Percentiles rank a stretch among this genome's conserved stretches.
phyloP scores from a whole-genome alignment of 2,797 vertebrate genomes.

The Helostoma temminkii region DNA sequence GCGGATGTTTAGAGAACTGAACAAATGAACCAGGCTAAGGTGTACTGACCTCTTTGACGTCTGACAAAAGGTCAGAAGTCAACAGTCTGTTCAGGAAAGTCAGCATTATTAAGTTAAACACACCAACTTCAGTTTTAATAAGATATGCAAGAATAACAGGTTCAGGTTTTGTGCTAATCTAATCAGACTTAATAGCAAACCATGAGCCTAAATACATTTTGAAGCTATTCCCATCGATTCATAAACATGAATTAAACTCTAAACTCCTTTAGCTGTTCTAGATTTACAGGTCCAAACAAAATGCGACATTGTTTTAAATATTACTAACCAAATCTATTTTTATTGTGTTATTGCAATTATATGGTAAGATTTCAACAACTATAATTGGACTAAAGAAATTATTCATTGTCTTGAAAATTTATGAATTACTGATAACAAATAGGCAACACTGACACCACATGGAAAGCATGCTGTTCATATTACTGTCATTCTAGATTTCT shows the following conservation, averaged over 20 bases:
- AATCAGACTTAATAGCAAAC: not conserved
- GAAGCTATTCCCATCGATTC: not conserved
- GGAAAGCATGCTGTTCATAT: constrained; percentile 8
- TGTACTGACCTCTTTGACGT: constrained; percentile 48
- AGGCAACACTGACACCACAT: not conserved
- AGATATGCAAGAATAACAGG: not conserved
- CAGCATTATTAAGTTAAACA: constrained; percentile 8
- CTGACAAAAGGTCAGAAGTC: constrained; percentile 56
- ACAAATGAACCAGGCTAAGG: constrained; percentile 43
- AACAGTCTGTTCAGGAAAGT: constrained; percentile 55
- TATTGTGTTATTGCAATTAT: not conserved
- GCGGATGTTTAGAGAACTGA: constrained; percentile 65
- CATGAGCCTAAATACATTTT: not conserved
- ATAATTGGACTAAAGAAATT: too few relatives aligned
- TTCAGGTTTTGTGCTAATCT: not conserved
- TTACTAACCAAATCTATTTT: not conserved
- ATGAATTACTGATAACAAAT: not conserved
- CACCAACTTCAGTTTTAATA: constrained; percentile 1
- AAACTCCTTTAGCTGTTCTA: not conserved
- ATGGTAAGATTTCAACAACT: not conserved
- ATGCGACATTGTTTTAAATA: not conserved
- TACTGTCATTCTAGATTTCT: constrained; percentile 24
- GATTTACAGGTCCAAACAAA: not conserved
- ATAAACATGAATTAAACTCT: not conserved
- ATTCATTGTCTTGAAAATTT: not conserved